phyloP scores from a whole-genome alignment of 2,113 vertebrate genomes.

The Apaloderma vittatum region DNA sequence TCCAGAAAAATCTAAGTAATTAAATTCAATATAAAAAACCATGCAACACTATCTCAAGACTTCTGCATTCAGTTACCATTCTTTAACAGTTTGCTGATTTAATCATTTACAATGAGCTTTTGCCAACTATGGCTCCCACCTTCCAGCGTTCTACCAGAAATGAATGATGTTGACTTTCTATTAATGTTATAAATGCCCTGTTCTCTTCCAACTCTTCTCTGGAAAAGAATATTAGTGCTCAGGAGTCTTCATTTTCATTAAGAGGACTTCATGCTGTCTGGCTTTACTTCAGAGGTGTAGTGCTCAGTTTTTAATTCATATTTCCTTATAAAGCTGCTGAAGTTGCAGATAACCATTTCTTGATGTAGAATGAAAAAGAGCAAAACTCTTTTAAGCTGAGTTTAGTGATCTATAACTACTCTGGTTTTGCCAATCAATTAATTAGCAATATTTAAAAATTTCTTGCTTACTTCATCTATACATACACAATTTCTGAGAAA shows the following conservation, averaged over 20 bases:
- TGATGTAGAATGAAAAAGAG: background rate
- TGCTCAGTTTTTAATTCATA: background rate
- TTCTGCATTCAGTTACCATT: background rate
- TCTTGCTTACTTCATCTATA: background rate
- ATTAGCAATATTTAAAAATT: background rate
- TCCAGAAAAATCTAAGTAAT: background rate
- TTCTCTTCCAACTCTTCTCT: background rate
- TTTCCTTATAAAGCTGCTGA: background rate
- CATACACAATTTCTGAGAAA: background rate
- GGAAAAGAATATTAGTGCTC: background rate
- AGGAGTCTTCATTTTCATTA: background rate
- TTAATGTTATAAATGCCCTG: background rate
- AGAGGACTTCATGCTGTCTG: background rate
- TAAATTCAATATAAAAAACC: background rate
- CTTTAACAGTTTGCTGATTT: background rate
- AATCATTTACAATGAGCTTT: background rate
- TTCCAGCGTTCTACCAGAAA: background rate
- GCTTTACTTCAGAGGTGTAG: background rate
- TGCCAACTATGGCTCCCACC: background rate
- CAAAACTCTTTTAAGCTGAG: background rate
- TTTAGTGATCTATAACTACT: background rate
- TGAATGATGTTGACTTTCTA: background rate
- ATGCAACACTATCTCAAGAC: background rate
- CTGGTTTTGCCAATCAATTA: background rate
- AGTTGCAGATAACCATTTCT: background rate